Percentiles rank a stretch among this genome's conserved stretches.
phyloP scores from a whole-genome alignment of 2,113 vertebrate species.

The Sardina pilchardus region DNA sequence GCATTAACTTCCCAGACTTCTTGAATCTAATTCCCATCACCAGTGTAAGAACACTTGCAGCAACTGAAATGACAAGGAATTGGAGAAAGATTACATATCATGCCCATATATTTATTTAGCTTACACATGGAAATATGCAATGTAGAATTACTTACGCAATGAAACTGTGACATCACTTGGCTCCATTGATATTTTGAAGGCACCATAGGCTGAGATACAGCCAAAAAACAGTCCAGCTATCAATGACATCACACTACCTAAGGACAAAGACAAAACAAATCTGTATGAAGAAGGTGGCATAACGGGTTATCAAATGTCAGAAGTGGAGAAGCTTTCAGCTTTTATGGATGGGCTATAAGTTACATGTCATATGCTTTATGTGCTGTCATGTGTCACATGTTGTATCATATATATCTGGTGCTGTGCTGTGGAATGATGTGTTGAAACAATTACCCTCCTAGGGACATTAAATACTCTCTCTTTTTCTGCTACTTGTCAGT shows the following conservation, averaged over 20 bases:
- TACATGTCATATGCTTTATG: no score
- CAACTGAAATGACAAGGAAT: constrained; percentile 70
- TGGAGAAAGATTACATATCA: background rate
- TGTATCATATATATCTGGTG: no score
- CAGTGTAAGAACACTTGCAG: constrained; percentile 78
- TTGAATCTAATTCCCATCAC: constrained; percentile 92
- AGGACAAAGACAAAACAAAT: constrained; percentile 18
- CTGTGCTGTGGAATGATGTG: no score
- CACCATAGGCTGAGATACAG: constrained; percentile 82
- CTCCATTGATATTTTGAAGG: constrained; percentile 78
- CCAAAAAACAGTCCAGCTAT: constrained; percentile 86
- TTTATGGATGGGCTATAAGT: no score
- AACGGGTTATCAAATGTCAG: background rate
- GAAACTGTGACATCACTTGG: constrained; percentile 81
- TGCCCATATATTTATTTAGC: background rate
- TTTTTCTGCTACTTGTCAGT: background rate
- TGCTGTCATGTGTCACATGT: no score
- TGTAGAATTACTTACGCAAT: constrained; percentile 77
- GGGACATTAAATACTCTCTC: no score
- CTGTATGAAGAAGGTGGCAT: background rate
- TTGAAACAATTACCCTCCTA: no score
- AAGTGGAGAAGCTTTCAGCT: background rate
- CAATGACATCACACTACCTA: constrained; percentile 87
- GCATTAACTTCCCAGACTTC: constrained; percentile 88
- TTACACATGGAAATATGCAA: background rate